Base-by-base conservation (phyloP, 2,113 vertebrate species). In the Uropsilus gracilis region DNA sequence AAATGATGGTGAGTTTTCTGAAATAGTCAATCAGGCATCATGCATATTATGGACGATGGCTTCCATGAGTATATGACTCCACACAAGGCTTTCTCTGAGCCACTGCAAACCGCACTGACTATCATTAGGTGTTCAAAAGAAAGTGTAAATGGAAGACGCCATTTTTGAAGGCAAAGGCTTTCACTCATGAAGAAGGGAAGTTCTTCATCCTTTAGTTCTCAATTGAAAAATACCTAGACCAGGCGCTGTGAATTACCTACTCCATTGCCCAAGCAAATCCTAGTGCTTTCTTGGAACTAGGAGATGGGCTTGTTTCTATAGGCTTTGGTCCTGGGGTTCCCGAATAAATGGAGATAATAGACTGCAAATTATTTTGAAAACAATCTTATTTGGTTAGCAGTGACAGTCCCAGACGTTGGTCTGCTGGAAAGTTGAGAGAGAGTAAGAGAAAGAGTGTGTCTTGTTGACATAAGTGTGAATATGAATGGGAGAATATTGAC, bases 291-390 rank as follows among this genome's bases (percentile, higher is more conserved):
- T 72, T n/a, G 50, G 7, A 89, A 59, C 8, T 57, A 42, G 12
- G 26, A 3, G 42, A n/a, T n/a, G n/a, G n/a, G n/a, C n/a, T n/a
- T n/a, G n/a, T n/a, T n/a, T n/a, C n/a, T n/a, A n/a, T n/a, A n/a
- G n/a, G n/a, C n/a, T 12, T 86, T 68, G 87, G n/a, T 69, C 90
- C n/a, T 42, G 28, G 9, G 42, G 14, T 88, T 84, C n/a, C 94
- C 9, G 85, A 95, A 88, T 64, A 92, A 68, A 68, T 32, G 30
- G 44, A 72, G 28, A 90, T 85, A 91, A 82, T 39, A 83, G 78
- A 78, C 12, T 69, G 64, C 17, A 81, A 48, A 69, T 24, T 30
- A 76, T 86, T 89, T 71, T 85, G 48, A 55, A 82, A 80, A 46
- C 48, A 89, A 73, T n/a, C 8, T 39, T 92, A 32, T 72, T 83